A percentile compares a stretch with the other conserved stretches of the same genome.
Conservation (phyloP, 2,797 vertebrate genomes). For the Squalus acanthias region DNA sequence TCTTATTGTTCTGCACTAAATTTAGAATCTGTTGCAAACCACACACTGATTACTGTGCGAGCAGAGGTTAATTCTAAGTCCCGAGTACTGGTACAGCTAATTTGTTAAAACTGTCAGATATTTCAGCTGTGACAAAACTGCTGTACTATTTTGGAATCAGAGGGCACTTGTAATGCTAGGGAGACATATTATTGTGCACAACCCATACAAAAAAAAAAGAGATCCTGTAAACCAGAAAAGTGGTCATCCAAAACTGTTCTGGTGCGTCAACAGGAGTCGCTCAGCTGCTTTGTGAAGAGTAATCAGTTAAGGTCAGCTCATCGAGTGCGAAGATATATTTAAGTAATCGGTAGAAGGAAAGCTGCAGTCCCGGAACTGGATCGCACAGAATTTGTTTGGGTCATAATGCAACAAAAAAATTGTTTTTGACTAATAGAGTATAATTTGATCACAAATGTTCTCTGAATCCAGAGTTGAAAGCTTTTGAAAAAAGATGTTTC, state of each 20-base stretch:
- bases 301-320: background rate
- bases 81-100: background rate
- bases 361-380: background rate
- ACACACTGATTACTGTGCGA: background rate
- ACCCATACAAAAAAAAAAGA: background rate
- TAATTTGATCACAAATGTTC: background rate
- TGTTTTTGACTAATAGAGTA: background rate
- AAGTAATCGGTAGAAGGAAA: background rate
- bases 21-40: background rate
- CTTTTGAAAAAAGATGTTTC: background rate
- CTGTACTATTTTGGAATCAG: background rate
- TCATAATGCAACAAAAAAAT: background rate
- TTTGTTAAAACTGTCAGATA: conserved; percentile 4
- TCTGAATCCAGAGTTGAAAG: background rate
- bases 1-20: background rate
- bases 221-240: background rate
- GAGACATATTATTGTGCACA: background rate
- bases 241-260: background rate
- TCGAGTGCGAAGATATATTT: background rate
- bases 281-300: background rate
- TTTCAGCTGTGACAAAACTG: conserved; percentile 1
- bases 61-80: conserved; percentile 4
- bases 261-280: background rate
- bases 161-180: background rate
- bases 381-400: background rate